Evolutionary conservation across 2,888 invertebrate species (phyloP).

Genomic region (Meteorus colon): DNA sequence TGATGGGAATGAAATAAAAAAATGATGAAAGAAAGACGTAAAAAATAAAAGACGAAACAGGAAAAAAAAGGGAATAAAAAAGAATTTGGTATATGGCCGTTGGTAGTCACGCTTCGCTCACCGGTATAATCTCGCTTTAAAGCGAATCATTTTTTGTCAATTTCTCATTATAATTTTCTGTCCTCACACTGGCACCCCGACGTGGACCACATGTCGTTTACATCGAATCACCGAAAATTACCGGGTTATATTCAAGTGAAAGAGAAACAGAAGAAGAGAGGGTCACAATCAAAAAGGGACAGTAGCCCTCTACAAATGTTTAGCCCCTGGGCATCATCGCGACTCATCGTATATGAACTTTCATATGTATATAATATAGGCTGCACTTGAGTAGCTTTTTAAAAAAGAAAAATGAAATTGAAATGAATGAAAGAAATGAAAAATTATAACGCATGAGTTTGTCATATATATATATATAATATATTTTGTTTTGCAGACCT

Average conservation of each 20-base stretch:
- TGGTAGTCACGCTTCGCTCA: slow-evolving; percentile 53
- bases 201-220: slow-evolving; percentile 65
- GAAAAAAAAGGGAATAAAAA: slow-evolving; percentile 33
- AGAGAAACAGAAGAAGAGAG: slow-evolving; percentile 48
- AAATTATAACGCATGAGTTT: slow-evolving; percentile 41
- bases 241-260: slow-evolving; percentile 55
- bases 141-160: slow-evolving; percentile 64
- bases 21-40: slow-evolving; percentile 38
- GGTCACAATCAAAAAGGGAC: slow-evolving; percentile 11
- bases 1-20: slow-evolving; percentile 28
- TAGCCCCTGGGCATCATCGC: slow-evolving; percentile 54
- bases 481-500: slow-evolving; percentile 43
- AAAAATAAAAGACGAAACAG: slow-evolving; percentile 27
- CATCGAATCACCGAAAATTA: slow-evolving; percentile 68
- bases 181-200: slow-evolving; percentile 53
- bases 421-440: neutral
- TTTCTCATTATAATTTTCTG: slow-evolving; percentile 66
- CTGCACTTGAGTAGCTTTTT: slow-evolving; percentile 3
- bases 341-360: slow-evolving; percentile 19
- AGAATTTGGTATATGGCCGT: slow-evolving; percentile 63
- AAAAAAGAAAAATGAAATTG: neutral
- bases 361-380: slow-evolving; percentile 6
- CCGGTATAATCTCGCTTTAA: slow-evolving; percentile 56
- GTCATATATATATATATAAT: neutral
- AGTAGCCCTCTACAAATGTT: slow-evolving; percentile 18